Base-by-base conservation (phyloP, 2,113 vertebrate genomes). In the Labeo rohita region DNA sequence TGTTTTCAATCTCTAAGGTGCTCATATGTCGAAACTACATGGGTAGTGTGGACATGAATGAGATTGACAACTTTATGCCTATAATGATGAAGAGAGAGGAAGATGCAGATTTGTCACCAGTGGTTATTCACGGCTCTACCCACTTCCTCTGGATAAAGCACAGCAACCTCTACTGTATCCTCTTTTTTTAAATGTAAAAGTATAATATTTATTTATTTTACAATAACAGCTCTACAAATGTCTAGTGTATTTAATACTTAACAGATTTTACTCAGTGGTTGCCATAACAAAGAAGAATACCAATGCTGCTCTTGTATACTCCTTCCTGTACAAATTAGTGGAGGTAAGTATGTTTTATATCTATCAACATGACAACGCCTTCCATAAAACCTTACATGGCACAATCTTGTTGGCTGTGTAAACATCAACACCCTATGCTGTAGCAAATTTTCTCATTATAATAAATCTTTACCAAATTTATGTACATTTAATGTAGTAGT, bases 121-220 rank as follows among this genome's bases (percentile, higher is more conserved):
- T 96, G 21, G 74, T 95, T 89, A 92, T 88, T 87, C 94, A 93
- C 0, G 95, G 95, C 81, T 89, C 91, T 7, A 47, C 93, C 2
- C 95, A 96, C 90, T 96, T 95, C 89, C 89, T 96, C 83, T 96
- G 95, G 93, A 95, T 96, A 88, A 96, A 95, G 74, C 95, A 96
- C 91, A 95, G 89, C 91, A 96, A 96, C 92, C 89, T 96, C 43
- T 96, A 96, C 91, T 34, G 95, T 96, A 96, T 96, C 95, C 94
- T 86, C 23, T 6, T 45, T 65, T 4, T 59, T 6, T 49, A 45
- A n/a, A 13, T 36, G 13, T 65, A 59, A 36, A 54, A 43, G 11
- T 23, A 9, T 73, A 59, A 15, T 72, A 18, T 73, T 49, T 12
- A 21, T 59, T 21, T 8, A 2, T 8, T 18, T 77, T n/a, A 12